A percentile compares a stretch with the other conserved stretches of the same genome.
Conservation (phyloP, 2,888 invertebrate species). For the Tridacna gigas region DNA sequence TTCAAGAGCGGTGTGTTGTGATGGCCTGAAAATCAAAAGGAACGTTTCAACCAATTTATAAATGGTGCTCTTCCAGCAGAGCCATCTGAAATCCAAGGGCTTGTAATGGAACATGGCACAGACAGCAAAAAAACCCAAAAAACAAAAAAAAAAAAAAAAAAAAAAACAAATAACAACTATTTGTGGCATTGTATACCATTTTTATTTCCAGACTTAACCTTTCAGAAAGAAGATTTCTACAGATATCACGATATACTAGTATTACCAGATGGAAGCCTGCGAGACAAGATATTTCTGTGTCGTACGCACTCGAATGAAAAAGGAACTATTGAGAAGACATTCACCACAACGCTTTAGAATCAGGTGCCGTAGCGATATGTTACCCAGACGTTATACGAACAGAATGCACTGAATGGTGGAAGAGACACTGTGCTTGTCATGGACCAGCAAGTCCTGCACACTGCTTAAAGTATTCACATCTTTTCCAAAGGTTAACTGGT, state of each 20-base stretch:
- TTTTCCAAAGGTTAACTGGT: no score
- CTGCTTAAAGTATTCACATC: conserved; percentile 1
- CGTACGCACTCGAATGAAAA: background rate
- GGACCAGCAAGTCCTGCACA: background rate
- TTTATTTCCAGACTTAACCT: background rate
- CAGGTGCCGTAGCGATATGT: background rate
- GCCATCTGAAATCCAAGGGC: background rate
- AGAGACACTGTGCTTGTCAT: background rate
- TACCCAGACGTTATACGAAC: background rate
- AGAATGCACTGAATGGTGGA: background rate
- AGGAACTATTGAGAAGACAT: background rate
- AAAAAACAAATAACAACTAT: no score
- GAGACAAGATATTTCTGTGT: no score
- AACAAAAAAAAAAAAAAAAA: background rate
- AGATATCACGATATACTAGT: background rate
- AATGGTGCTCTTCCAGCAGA: background rate
- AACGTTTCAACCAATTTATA: background rate
- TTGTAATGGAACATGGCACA: background rate
- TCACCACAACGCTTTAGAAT: background rate
- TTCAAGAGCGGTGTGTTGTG: background rate
- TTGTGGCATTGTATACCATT: background rate
- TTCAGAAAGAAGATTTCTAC: background rate
- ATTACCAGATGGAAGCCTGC: background rate
- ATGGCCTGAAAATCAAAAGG: background rate
- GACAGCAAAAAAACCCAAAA: background rate